Evolutionary conservation across 2,888 invertebrate genomes (phyloP).

Genomic region (Erpobdella octoculata): DNA sequence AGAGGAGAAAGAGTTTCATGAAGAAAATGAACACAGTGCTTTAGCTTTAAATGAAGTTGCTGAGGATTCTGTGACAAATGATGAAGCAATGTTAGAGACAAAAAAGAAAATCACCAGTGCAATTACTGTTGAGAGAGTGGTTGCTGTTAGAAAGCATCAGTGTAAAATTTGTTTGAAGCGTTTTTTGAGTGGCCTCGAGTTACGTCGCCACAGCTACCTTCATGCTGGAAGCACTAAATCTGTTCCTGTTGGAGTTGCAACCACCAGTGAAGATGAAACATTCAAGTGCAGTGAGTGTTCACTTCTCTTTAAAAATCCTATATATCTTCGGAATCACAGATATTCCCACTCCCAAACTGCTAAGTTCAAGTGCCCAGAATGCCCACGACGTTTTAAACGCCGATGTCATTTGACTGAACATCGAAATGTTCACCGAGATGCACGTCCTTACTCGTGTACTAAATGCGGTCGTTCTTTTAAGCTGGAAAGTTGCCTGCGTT

Average conservation of each 20-base stretch:
- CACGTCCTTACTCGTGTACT: constrained; percentile 1
- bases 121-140: not conserved
- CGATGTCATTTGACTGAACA: constrained; percentile 10
- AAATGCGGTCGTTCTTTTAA: constrained; percentile 5
- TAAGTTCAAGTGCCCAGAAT: constrained; percentile 5
- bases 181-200: not conserved
- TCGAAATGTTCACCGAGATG: not conserved
- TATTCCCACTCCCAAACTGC: not conserved
- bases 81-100: no score
- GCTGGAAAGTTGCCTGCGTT: constrained; percentile 8
- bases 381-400: not conserved
- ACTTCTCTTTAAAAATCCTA: not conserved
- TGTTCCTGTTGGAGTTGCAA: not conserved
- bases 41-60: not conserved
- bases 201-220: not conserved
- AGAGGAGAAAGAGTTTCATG: not conserved
- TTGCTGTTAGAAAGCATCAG: constrained; percentile 1
- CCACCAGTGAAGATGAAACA: no score
- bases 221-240: not conserved
- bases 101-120: no score
- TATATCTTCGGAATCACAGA: constrained; percentile 8
- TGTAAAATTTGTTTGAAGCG: not conserved
- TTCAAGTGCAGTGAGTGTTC: constrained; percentile 7
- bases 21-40: not conserved
- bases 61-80: no score